Percentiles rank a stretch among this genome's conserved stretches.
phyloP scores from a whole-genome alignment of 2,888 invertebrate species.

The Lypha dubia region DNA sequence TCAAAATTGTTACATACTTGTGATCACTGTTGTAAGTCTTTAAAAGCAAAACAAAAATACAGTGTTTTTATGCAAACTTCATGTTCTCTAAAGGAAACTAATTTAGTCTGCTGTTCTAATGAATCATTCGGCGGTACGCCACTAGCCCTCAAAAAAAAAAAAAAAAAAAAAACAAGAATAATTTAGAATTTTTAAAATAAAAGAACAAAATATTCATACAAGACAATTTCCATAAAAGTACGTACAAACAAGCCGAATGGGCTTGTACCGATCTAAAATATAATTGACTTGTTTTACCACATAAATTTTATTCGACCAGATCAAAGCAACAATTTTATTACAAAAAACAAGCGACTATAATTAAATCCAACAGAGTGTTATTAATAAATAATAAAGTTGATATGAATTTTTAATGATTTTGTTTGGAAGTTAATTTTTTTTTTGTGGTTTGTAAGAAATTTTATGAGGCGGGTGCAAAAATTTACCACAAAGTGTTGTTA shows the following conservation, averaged over 20 bases:
- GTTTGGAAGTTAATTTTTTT: not conserved
- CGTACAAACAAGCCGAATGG: slow-evolving; percentile 1
- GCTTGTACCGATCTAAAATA: slow-evolving; percentile 3
- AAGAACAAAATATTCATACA: not conserved
- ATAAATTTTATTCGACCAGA: slow-evolving; percentile 29
- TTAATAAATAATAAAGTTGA: slow-evolving; percentile 13
- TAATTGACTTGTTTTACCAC: slow-evolving; percentile 19
- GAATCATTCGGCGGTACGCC: slow-evolving; percentile 37
- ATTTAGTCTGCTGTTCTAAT: slow-evolving; percentile 8
- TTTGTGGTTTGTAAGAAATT: not conserved
- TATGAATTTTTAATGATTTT: slow-evolving; percentile 30
- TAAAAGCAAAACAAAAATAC: not conserved
- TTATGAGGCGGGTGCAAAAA: slow-evolving; percentile 51
- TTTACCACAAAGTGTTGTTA: not conserved
- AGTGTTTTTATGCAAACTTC: slow-evolving; percentile 27
- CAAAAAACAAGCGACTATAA: slow-evolving; percentile 6
- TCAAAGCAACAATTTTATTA: slow-evolving; percentile 8
- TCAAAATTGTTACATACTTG: not conserved
- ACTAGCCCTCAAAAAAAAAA: slow-evolving; percentile 16
- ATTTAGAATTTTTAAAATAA: not conserved
- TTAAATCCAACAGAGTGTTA: slow-evolving; percentile 20
- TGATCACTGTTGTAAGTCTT: not conserved
- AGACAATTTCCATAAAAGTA: not conserved
- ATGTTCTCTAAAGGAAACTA: slow-evolving; percentile 38
- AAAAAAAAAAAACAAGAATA: too few species aligned